phyloP scores from a whole-genome alignment of 2,797 vertebrate species.

The Sebastes oblongus region DNA sequence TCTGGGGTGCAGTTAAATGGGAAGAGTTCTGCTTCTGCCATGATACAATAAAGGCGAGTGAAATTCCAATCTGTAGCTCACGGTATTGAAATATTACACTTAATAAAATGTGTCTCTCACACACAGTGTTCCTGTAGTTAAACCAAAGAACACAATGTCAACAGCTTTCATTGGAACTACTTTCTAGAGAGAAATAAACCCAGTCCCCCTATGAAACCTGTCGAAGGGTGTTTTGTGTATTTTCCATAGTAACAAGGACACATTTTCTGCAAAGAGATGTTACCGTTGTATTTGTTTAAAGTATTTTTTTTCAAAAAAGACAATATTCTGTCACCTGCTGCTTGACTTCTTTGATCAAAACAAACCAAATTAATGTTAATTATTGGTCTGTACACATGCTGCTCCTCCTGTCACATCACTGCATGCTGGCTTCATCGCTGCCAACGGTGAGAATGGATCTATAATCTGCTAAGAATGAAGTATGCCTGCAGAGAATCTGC shows the following conservation, averaged over 20 bases:
- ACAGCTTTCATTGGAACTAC: not conserved
- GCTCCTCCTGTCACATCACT: not conserved
- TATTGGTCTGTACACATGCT: not conserved
- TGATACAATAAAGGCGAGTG: not conserved
- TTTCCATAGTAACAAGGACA: not conserved
- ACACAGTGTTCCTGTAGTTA: not conserved
- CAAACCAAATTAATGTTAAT: not conserved
- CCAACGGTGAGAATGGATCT: not conserved
- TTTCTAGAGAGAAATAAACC: not conserved
- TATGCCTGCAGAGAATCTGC: not conserved
- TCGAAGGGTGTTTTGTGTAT: not conserved
- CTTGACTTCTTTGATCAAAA: not conserved
- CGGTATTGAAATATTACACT: not conserved
- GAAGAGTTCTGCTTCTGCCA: not conserved
- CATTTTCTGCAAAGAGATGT: not conserved
- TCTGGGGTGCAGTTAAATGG: not conserved
- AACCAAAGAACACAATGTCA: not conserved
- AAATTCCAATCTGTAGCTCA: not conserved
- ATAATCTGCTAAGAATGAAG: not conserved
- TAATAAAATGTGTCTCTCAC: not conserved
- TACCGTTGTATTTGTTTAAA: not conserved
- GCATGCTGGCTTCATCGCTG: not conserved
- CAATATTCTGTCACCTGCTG: not conserved
- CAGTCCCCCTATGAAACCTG: not conserved
- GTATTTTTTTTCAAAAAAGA: not conserved